phyloP scores from a whole-genome alignment of 2,113 vertebrate genomes.

The Drymodes brunneopygia region DNA sequence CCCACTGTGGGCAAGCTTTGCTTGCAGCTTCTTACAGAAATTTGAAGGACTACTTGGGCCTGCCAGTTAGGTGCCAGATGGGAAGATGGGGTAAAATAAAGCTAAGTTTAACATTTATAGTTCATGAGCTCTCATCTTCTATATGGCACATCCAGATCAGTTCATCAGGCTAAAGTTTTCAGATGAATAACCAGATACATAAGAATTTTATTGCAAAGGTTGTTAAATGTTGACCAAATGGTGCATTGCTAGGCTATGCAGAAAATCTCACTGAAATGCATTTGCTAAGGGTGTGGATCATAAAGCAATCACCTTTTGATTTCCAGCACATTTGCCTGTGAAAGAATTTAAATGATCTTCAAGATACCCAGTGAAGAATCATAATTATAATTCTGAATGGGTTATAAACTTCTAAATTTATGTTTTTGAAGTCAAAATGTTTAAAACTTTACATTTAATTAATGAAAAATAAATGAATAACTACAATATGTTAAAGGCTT shows the following conservation, averaged over 20 bases:
- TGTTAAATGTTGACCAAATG: conserved; percentile 47
- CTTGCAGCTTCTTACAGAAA: neutral
- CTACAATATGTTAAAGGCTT: neutral
- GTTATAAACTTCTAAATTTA: conserved; percentile 1
- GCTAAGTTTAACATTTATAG: neutral
- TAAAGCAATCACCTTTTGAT: conserved; percentile 28
- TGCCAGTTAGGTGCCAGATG: neutral
- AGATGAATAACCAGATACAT: conserved; percentile 22
- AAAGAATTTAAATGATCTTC: conserved; percentile 40
- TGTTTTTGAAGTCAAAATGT: neutral
- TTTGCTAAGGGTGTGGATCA: conserved; percentile 8
- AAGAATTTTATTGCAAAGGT: conserved; percentile 36
- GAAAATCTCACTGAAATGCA: conserved; percentile 11
- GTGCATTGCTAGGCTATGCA: conserved; percentile 24
- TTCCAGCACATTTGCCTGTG: neutral
- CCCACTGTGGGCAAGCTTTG: neutral
- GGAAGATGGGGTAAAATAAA: neutral
- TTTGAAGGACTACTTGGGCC: neutral
- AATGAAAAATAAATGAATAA: neutral
- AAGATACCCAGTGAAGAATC: neutral
- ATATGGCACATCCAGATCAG: neutral
- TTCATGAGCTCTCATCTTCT: neutral
- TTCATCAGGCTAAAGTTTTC: conserved; percentile 23
- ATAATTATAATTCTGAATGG: neutral
- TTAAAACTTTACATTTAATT: neutral